Evolutionary conservation across 2,888 invertebrate species (phyloP).

Genomic region (Nephrotoma flavescens): DNA sequence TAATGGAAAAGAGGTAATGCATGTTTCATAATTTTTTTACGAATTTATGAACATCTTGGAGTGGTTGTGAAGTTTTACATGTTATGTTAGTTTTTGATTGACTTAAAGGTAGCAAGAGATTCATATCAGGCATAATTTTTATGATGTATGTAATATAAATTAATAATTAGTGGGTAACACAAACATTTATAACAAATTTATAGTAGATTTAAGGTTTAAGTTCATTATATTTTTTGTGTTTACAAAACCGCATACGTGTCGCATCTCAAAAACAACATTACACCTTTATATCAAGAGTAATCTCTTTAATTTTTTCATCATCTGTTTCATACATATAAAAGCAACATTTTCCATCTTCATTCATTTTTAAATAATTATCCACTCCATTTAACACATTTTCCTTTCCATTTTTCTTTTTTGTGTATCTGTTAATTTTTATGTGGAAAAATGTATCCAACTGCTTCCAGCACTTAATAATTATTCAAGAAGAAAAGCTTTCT

Average conservation of each 20-base stretch:
- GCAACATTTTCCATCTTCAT: neutral
- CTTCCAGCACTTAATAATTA: neutral
- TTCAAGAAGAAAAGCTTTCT: neutral
- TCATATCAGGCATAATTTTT: neutral
- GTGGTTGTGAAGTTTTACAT: neutral
- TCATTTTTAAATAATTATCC: neutral
- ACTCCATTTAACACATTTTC: neutral
- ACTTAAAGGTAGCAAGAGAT: neutral
- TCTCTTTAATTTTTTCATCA: neutral
- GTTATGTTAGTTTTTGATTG: neutral
- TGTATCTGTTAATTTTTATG: neutral
- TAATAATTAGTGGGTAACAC: neutral
- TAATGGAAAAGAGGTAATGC: neutral
- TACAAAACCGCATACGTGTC: neutral
- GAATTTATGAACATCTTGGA: neutral
- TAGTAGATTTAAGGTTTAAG: neutral
- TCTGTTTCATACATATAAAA: neutral
- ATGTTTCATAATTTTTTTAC: neutral
- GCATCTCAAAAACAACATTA: neutral
- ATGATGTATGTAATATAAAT: too few relatives aligned
- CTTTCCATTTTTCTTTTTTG: neutral
- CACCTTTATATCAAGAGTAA: neutral
- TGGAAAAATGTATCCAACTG: neutral
- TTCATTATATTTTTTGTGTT: neutral
- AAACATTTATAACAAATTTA: neutral